phyloP scores from a whole-genome alignment of 2,113 vertebrate genomes.

The Alosa alosa region DNA sequence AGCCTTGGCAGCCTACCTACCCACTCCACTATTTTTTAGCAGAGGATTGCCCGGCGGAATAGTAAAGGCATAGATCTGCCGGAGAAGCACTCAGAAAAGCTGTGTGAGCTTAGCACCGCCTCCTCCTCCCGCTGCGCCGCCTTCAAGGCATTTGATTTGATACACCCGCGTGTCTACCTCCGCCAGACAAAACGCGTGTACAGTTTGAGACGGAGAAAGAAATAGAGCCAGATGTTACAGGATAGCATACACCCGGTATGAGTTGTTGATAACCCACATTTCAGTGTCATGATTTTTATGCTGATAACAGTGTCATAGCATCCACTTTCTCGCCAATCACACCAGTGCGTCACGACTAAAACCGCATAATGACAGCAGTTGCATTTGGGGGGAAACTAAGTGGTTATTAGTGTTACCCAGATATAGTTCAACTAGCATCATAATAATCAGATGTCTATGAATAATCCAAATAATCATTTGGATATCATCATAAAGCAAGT shows the following conservation, averaged over 20 bases:
- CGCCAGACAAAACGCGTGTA: slow-evolving; percentile 7
- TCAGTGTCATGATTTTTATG: too few species aligned
- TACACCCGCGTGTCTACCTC: neutral
- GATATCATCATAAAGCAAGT: neutral
- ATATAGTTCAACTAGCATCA: neutral
- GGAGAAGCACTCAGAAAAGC: neutral
- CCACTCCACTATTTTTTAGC: neutral
- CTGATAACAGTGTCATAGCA: too few species aligned
- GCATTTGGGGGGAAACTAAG: neutral
- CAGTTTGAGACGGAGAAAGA: slow-evolving; percentile 6
- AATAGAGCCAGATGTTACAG: slow-evolving; percentile 6
- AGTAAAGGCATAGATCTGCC: slow-evolving; percentile 5
- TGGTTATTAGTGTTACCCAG: neutral
- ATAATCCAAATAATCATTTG: neutral
- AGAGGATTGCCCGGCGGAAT: neutral
- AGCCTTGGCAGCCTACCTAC: neutral
- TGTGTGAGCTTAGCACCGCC: neutral
- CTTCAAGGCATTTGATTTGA: neutral
- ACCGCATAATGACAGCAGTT: neutral
- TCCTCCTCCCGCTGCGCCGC: neutral
- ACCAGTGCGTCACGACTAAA: too few species aligned
- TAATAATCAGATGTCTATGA: too few species aligned
- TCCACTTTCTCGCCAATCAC: too few species aligned
- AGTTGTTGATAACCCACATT: too few species aligned
- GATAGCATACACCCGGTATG: neutral